Base-by-base conservation (phyloP, 2,113 vertebrate genomes). In the Calyptomena viridis region DNA sequence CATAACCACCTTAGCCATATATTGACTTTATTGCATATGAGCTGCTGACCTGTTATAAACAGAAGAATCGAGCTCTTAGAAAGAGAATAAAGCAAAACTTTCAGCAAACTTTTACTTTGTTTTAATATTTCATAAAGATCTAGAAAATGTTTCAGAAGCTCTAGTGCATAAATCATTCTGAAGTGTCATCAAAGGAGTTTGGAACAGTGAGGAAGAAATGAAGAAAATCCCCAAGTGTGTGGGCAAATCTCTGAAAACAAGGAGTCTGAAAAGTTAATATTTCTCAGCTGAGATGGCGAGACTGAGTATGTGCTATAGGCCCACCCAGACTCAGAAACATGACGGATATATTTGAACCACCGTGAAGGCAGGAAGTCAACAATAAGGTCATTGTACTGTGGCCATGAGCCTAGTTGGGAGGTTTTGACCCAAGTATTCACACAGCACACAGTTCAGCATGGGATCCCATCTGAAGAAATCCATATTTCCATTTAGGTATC, bases 1-100 rank as follows among this genome's bases (percentile, higher is more conserved):
- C 89, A 95, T 80, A 95, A 82, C 60, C 81, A 93, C 81, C 47
- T 79, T 74, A 55, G 88, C 44, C 63, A n/a, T 84, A 92, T 84
- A 94, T 94, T 91, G 37, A 92, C 47, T 84, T 92, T 10, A 87
- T 16, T 83, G 31, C 56, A 37, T 60, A 56, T 60, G 58, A 82
- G 47, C 55, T 84, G 90, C 60, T 82, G 74, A 77, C 55, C 68
- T 9, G 16, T 59, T 90, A 86, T 53, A 92, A 86, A 74, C 15
- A 88, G 67, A 86, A 84, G 72, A 84, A 86, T 74, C 59, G 84
- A 88, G 25, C 42, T 67, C 47, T 85, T 62, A 69, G 53, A 68
- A 46, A 89, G 30, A 71, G 30, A 67, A 46, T 30, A 77, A 84
- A 78, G 72, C 7, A 86, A 80, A 88, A 58, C 22, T 73, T 95